phyloP scores from a whole-genome alignment of 2,888 invertebrate genomes.

The Proisotoma minuta region DNA sequence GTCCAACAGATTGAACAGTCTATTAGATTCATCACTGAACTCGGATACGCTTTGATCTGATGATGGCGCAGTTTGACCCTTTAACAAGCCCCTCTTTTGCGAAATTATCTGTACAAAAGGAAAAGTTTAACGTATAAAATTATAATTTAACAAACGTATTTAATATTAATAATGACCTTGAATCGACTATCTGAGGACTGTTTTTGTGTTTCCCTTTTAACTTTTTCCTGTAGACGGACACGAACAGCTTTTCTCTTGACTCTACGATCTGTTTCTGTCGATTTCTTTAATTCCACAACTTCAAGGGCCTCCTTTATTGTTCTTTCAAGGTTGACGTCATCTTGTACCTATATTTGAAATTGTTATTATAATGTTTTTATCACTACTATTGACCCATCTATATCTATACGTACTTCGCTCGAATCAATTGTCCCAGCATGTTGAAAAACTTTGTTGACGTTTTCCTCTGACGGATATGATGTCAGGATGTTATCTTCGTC shows the following conservation, averaged over 20 bases:
- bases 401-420: slow-evolving; percentile 10
- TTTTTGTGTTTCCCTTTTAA: slow-evolving; percentile 14
- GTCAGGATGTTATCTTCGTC: not conserved
- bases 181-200: slow-evolving; percentile 21
- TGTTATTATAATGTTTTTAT: not conserved
- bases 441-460: slow-evolving; percentile 20
- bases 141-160: not conserved
- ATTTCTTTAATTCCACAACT: not conserved
- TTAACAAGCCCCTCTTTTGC: not conserved
- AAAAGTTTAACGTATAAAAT: not conserved
- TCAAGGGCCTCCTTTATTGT: not conserved
- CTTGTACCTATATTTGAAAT: not conserved
- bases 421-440: slow-evolving; percentile 28
- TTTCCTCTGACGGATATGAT: not conserved
- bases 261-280: not conserved
- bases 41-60: not conserved
- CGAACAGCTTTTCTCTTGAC: not conserved
- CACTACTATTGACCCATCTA: not conserved
- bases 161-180: slow-evolving; percentile 16
- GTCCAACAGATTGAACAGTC: slow-evolving; percentile 28
- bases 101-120: not conserved
- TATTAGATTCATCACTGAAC: slow-evolving; percentile 5
- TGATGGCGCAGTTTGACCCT: not conserved
- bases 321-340: not conserved
- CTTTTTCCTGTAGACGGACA: slow-evolving; percentile 15